Percentiles rank a stretch among this genome's conserved stretches.
phyloP scores from a whole-genome alignment of 2,113 vertebrate species.

The Albula glossodonta region DNA sequence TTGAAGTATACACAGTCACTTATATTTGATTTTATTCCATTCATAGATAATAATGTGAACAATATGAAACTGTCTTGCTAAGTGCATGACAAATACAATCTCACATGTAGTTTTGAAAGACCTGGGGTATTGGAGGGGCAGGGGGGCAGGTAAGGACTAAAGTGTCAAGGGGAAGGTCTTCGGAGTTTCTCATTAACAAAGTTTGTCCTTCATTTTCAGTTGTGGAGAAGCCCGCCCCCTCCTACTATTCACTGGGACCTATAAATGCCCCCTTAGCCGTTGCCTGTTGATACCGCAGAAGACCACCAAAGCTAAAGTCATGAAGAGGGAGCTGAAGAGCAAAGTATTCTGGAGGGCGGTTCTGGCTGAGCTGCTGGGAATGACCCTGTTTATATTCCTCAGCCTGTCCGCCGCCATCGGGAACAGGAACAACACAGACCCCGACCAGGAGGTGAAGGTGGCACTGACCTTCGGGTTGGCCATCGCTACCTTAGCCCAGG shows the following conservation, averaged over 20 bases:
- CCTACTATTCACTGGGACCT: constrained; percentile 45
- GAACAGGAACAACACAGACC: constrained; percentile 54
- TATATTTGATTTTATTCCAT: too few species aligned
- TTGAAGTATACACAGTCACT: too few species aligned
- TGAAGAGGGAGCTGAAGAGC: constrained; percentile 79
- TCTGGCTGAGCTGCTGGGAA: constrained; percentile 79
- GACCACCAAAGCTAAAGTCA: constrained; percentile 53
- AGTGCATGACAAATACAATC: too few species aligned
- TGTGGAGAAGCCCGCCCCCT: background rate
- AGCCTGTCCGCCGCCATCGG: constrained; percentile 76
- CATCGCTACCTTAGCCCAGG: constrained; percentile 80
- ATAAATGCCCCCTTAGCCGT: constrained; percentile 74
- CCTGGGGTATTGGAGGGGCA: too few species aligned
- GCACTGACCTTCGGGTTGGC: constrained; percentile 80
- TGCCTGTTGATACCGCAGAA: constrained; percentile 58
- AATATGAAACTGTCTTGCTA: too few species aligned
- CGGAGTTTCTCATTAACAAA: too few species aligned
- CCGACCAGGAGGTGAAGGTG: constrained; percentile 78
- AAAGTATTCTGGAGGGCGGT: constrained; percentile 80
- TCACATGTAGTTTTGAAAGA: too few species aligned
- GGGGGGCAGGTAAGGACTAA: too few species aligned
- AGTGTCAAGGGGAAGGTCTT: too few species aligned
- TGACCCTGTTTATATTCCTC: constrained; percentile 80
- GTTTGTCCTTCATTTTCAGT: too few species aligned
- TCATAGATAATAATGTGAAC: too few species aligned